These are phyloP conservation scores for Prionace glauca DNA, from an alignment of 2,797 vertebrate genomes.

Conservation along the genomic window DNA sequence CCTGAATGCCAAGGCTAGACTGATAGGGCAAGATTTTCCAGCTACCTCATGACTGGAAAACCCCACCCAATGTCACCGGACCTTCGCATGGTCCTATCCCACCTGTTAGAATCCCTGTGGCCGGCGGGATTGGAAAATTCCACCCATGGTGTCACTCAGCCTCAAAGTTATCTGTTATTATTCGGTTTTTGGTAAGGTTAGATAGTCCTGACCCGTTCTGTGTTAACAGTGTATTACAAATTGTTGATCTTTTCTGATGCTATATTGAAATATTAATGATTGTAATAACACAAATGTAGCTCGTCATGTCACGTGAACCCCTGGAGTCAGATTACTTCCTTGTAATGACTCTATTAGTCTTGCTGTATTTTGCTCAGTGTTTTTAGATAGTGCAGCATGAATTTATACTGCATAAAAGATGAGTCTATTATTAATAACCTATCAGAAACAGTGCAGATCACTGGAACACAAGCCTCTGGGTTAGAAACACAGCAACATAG, in stretches of 20 bases:
- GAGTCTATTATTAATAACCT: not conserved
- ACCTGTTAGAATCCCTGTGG: too few relatives aligned
- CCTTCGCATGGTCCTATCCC: too few relatives aligned
- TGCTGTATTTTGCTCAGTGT: not conserved
- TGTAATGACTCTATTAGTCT: conserved; percentile 31
- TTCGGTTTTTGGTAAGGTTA: not conserved
- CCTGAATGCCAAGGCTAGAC: too few relatives aligned
- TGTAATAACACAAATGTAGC: not conserved
- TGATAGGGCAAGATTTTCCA: too few relatives aligned
- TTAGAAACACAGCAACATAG: too few relatives aligned
- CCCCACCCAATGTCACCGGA: too few relatives aligned
- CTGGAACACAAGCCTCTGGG: not conserved
- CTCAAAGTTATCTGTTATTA: not conserved
- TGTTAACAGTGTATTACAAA: not conserved
- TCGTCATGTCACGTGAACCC: not conserved
- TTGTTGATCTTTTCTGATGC: not conserved
- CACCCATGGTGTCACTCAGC: not conserved
- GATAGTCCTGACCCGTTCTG: not conserved
- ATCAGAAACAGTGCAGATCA: not conserved
- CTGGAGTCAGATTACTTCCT: conserved; percentile 15
- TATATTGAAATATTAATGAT: not conserved
- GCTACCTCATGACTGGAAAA: too few relatives aligned
- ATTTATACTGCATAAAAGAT: not conserved
- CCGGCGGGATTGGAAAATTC: too few relatives aligned
- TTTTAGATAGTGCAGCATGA: not conserved